phyloP scores from a whole-genome alignment of 2,888 invertebrate species.

The Hanleya hanleyi region DNA sequence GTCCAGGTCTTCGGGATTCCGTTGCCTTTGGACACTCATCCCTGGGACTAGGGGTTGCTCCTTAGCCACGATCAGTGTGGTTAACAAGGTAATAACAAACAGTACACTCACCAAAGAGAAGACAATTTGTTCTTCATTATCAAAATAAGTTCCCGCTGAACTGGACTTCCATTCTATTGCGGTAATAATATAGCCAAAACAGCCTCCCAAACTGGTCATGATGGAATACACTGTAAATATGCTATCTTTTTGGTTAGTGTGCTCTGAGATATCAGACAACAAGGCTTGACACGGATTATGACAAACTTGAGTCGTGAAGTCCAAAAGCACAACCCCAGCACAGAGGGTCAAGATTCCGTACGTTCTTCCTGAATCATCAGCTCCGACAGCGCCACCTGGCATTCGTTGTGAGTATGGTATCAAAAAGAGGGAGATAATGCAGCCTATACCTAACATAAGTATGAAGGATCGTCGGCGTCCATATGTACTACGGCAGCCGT shows the following conservation, averaged over 20 bases:
- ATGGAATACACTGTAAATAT: conserved; percentile 96
- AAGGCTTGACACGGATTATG: conserved; percentile 96
- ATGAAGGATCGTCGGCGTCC: conserved; percentile 75
- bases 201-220: conserved; percentile 96
- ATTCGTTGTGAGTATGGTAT: conserved; percentile 70
- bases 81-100: conserved; percentile 86
- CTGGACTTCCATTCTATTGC: conserved; percentile 93
- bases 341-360: conserved; percentile 57
- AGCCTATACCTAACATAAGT: conserved; percentile 67
- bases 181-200: conserved; percentile 87
- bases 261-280: conserved; percentile 91
- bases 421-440: conserved; percentile 71
- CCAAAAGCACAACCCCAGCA: conserved; percentile 91
- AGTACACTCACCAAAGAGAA: conserved; percentile 93
- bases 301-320: conserved; percentile 97
- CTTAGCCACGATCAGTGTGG: conserved; percentile 90
- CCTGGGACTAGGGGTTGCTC: conserved; percentile 81
- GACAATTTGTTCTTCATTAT: conserved; percentile 92
- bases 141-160: conserved; percentile 77
- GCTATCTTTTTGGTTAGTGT: conserved; percentile 90
- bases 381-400: conserved; percentile 47
- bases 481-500: conserved; percentile 68
- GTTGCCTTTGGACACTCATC: neutral
- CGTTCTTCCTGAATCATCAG: conserved; percentile 40
- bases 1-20: no score